phyloP scores from a whole-genome alignment of 2,888 invertebrate genomes.

The Oligia fasciuncula region DNA sequence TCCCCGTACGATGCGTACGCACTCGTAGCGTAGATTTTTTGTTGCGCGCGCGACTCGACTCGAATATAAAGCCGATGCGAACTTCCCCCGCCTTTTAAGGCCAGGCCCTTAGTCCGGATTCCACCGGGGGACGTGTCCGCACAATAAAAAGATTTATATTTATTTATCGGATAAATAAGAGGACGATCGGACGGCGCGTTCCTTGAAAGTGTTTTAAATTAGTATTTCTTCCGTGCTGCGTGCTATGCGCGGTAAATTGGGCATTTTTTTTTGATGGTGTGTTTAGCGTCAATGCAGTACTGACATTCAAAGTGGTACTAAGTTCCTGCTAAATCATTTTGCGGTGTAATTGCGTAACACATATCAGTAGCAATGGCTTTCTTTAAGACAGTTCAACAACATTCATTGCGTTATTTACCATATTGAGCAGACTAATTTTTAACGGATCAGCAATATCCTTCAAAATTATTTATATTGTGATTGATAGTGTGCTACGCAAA shows the following conservation, averaged over 20 bases:
- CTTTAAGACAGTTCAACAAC: not conserved
- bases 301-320: not conserved
- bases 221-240: constrained; percentile 78
- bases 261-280: constrained; percentile 48
- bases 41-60: constrained; percentile 75
- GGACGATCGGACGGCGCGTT: constrained; percentile 74
- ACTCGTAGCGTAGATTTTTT: constrained; percentile 87
- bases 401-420: not conserved
- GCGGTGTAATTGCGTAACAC: not conserved
- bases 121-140: constrained; percentile 83
- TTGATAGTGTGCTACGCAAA: no score
- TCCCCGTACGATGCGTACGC: constrained; percentile 84
- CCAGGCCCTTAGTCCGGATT: constrained; percentile 84
- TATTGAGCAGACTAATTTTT: not conserved
- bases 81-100: constrained; percentile 86
- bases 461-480: not conserved
- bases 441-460: not conserved
- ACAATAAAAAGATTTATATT: constrained; percentile 87
- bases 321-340: not conserved
- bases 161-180: constrained; percentile 82
- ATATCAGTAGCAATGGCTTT: not conserved
- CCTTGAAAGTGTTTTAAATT: constrained; percentile 81
- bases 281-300: constrained; percentile 31
- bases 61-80: constrained; percentile 83
- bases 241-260: constrained; percentile 69